phyloP scores from a whole-genome alignment of 2,888 invertebrate genomes.

The Noctua pronuba region DNA sequence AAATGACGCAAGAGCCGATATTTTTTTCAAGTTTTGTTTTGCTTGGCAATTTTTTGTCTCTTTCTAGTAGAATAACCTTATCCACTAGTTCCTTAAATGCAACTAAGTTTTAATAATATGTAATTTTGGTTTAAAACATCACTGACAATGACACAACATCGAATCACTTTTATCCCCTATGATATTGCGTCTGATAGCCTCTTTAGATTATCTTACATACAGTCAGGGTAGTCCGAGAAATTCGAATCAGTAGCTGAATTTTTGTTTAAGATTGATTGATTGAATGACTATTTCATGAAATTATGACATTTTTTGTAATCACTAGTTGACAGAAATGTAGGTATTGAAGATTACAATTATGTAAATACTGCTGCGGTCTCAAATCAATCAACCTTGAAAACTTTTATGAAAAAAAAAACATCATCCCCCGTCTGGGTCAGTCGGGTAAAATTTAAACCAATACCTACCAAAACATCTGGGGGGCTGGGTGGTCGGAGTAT shows the following conservation, averaged over 20 bases:
- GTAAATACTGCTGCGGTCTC: neutral
- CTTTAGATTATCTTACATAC: neutral
- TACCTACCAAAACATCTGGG: neutral
- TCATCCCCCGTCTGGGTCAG: neutral
- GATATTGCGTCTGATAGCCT: neutral
- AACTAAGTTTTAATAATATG: neutral
- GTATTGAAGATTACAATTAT: neutral
- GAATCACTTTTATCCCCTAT: neutral
- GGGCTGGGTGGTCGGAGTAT: neutral
- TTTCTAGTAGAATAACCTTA: slow-evolving; percentile 1
- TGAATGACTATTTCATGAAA: neutral
- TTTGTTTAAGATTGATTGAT: neutral
- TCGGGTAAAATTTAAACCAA: neutral
- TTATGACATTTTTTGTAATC: neutral
- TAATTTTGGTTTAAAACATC: neutral
- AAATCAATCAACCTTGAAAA: neutral
- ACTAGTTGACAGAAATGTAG: neutral
- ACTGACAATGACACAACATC: neutral
- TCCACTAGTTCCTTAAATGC: neutral
- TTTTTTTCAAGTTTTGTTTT: slow-evolving; percentile 36
- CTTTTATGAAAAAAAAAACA: neutral
- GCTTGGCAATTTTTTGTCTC: slow-evolving; percentile 19
- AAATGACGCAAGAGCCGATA: slow-evolving; percentile 66
- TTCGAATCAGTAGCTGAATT: neutral
- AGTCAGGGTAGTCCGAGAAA: neutral